These are phyloP conservation scores for Trichechus manatus DNA, from an alignment of 2,113 vertebrate species.

Conservation along the genomic window DNA sequence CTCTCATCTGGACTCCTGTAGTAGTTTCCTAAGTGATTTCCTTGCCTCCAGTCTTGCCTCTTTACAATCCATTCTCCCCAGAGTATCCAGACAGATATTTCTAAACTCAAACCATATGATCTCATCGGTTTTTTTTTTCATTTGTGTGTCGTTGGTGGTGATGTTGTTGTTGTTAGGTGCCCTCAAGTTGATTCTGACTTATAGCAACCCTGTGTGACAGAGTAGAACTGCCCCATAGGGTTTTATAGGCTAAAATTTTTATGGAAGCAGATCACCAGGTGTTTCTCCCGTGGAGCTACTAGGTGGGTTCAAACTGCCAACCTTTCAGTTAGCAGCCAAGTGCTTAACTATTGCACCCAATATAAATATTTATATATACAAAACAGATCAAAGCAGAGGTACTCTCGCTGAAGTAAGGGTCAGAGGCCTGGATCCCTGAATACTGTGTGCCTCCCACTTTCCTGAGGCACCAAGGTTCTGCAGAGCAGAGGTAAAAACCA, in stretches of 20 bases:
- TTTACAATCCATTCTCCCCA: not conserved
- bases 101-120: conserved; percentile 18
- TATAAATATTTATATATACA: not conserved
- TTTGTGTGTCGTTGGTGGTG: not conserved
- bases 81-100: not conserved
- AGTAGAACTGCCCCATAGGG: too few species aligned
- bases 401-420: not conserved
- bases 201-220: too few species aligned
- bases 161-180: not conserved
- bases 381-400: not conserved
- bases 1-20: not conserved
- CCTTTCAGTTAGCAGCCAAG: too few species aligned
- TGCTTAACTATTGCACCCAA: not conserved
- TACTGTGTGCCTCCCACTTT: not conserved
- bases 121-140: not conserved
- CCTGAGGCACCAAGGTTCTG: not conserved
- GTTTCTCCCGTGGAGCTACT: too few species aligned
- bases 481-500: not conserved
- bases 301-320: too few species aligned
- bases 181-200: too few species aligned
- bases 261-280: too few species aligned
- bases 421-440: not conserved
- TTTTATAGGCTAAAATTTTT: too few species aligned
- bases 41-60: conserved; percentile 9
- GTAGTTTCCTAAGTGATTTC: not conserved